phyloP scores from a whole-genome alignment of 2,113 vertebrate species.

The Corythaeola cristata region DNA sequence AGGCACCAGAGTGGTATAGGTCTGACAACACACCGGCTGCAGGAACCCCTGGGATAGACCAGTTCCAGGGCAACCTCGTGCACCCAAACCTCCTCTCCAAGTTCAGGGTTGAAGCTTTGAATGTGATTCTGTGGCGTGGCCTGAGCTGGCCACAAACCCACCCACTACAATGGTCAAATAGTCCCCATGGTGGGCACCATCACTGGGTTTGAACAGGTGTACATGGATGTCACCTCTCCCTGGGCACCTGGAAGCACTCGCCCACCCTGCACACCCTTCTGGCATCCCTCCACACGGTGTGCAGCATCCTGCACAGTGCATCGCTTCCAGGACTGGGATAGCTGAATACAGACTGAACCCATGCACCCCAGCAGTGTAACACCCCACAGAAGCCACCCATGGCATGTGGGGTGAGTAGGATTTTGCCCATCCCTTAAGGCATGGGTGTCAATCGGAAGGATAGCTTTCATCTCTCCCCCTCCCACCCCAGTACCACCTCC shows the following conservation, averaged over 20 bases:
- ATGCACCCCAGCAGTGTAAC: not conserved
- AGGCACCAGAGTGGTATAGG: not conserved
- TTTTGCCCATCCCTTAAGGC: not conserved
- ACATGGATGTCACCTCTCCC: not conserved
- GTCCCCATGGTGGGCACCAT: not conserved
- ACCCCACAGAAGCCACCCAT: not conserved
- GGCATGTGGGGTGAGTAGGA: not conserved
- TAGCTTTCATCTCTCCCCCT: not conserved
- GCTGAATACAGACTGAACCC: not conserved
- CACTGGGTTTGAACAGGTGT: not conserved
- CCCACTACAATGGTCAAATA: too few relatives aligned
- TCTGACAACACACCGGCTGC: not conserved
- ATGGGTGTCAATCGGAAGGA: fast-evolving
- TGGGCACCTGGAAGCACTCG: not conserved
- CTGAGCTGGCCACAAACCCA: not conserved
- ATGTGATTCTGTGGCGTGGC: fast-evolving
- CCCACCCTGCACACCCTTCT: not conserved
- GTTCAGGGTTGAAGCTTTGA: not conserved
- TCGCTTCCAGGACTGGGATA: not conserved
- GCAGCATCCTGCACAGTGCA: not conserved
- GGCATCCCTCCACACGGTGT: not conserved
- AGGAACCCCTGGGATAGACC: not conserved
- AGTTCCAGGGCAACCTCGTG: not conserved
- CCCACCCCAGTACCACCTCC: not conserved
- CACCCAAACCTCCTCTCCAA: not conserved